Percentiles rank a stretch among this genome's conserved stretches.
These are phyloP conservation scores for Columbina picui DNA, from an alignment of 2,113 vertebrate genomes.

Conservation along the genomic window DNA sequence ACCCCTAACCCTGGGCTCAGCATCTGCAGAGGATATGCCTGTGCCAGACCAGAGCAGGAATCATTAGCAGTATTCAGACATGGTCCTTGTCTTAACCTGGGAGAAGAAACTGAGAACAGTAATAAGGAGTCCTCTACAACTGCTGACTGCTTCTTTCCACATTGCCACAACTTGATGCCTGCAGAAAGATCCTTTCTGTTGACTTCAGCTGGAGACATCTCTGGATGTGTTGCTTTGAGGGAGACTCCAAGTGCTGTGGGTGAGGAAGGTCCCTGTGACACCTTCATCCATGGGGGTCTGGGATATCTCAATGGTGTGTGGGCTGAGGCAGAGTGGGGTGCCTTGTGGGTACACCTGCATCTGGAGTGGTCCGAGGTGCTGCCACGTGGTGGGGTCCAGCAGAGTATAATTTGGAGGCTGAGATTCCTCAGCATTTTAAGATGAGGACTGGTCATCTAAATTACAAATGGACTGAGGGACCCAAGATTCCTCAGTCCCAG, in stretches of 20 bases:
- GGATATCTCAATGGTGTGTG: background rate
- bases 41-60: background rate
- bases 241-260: background rate
- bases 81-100: background rate
- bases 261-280: background rate
- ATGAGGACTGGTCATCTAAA: background rate
- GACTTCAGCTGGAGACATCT: background rate
- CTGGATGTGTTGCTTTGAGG: background rate
- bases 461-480: background rate
- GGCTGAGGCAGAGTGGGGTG: background rate
- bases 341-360: background rate
- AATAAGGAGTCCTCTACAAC: background rate
- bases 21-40: background rate
- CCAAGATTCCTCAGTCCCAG: background rate
- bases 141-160: background rate
- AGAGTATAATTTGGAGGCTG: background rate
- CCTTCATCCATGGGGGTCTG: background rate
- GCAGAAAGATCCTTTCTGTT: background rate
- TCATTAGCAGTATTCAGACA: background rate
- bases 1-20: background rate
- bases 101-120: background rate
- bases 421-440: background rate
- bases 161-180: background rate
- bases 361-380: background rate
- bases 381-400: background rate